These are phyloP conservation scores for Gerris buenoi DNA, from an alignment of 1,140 invertebrate species.

Conservation along the genomic window DNA sequence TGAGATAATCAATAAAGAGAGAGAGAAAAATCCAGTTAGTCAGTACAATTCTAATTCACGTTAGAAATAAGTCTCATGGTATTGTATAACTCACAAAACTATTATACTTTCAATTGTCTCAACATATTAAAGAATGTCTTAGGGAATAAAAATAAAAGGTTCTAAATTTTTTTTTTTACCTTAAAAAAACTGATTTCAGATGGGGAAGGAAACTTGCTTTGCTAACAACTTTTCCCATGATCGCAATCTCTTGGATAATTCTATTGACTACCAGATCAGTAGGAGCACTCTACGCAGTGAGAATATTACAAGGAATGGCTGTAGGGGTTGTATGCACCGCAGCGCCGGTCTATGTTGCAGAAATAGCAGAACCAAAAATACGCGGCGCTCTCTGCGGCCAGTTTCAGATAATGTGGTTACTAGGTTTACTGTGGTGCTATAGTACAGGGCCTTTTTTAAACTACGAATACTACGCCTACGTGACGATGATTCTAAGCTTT, in stretches of 20 bases:
- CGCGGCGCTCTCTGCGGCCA: not conserved
- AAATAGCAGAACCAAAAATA: constrained; percentile 3
- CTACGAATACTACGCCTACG: not conserved
- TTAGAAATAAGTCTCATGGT: too few relatives aligned
- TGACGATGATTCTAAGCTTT: not conserved
- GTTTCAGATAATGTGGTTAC: constrained; percentile 6
- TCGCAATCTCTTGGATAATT: not conserved
- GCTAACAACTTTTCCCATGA: not conserved
- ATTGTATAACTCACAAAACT: too few relatives aligned
- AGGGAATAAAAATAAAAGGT: too few relatives aligned
- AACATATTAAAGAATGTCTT: too few relatives aligned
- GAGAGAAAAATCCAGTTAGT: too few relatives aligned
- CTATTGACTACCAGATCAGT: not conserved
- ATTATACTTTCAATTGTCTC: too few relatives aligned
- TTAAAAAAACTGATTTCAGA: too few relatives aligned
- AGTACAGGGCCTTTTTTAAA: constrained; percentile 3
- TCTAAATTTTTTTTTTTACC: too few relatives aligned
- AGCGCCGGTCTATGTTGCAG: constrained; percentile 5
- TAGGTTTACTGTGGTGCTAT: constrained; percentile 7
- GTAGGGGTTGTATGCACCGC: constrained; percentile 10
- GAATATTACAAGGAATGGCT: constrained; percentile 1
- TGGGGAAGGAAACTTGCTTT: not conserved
- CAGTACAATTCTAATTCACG: too few relatives aligned
- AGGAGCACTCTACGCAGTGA: not conserved
- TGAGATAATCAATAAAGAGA: too few relatives aligned